These are phyloP conservation scores for Ferrisia virgata DNA, from an alignment of 2,888 invertebrate species.

Conservation along the genomic window DNA sequence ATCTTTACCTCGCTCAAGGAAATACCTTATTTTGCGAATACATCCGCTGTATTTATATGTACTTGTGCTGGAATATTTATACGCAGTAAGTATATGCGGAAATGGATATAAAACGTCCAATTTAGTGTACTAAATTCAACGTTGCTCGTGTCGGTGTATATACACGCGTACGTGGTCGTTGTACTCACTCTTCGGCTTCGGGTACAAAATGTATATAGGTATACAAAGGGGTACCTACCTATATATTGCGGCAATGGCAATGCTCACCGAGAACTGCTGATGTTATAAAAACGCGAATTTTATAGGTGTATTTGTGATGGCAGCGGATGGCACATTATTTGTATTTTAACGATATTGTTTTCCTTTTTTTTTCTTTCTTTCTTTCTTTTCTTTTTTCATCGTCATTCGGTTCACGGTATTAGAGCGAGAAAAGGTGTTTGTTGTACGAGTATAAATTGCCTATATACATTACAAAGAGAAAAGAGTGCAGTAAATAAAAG, in stretches of 20 bases:
- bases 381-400: background rate
- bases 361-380: background rate
- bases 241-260: too few species aligned
- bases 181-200: too few species aligned
- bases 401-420: background rate
- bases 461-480: background rate
- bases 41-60: background rate
- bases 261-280: background rate
- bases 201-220: too few species aligned
- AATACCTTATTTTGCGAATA: background rate
- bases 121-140: background rate
- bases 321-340: background rate
- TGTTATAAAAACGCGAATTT: background rate
- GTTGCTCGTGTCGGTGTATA: background rate
- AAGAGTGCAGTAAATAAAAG: background rate
- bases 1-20: too few species aligned
- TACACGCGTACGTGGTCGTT: background rate
- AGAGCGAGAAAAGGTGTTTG: too few species aligned
- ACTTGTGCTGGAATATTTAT: background rate
- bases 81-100: background rate
- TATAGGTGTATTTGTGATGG: background rate
- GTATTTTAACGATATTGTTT: background rate
- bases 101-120: background rate
- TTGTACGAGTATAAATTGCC: too few species aligned
- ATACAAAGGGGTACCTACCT: too few species aligned